Evolutionary conservation across 2,888 invertebrate species (phyloP).

Genomic region (Parelbella ahira): DNA sequence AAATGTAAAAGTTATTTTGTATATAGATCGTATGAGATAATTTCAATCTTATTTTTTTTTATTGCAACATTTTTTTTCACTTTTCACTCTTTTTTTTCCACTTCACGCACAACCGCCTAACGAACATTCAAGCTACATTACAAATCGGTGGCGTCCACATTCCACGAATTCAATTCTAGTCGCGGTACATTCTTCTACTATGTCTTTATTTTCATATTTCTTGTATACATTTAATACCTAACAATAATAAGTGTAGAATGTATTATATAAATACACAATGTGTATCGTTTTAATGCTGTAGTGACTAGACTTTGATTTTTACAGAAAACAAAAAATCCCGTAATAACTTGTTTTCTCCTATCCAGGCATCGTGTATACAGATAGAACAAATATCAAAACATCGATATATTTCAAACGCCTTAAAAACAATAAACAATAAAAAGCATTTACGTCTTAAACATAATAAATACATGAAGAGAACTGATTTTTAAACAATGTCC

Average conservation of each 20-base stretch:
- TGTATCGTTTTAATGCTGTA: constrained; percentile 52
- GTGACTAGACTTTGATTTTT: constrained; percentile 63
- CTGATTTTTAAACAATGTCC: constrained; percentile 15
- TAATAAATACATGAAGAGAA: constrained; percentile 22
- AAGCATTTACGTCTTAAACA: constrained; percentile 17
- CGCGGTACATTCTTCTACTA: constrained; percentile 30
- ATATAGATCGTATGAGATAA: too few species aligned
- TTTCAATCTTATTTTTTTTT: too few species aligned
- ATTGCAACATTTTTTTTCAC: too few species aligned
- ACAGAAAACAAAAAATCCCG: constrained; percentile 38
- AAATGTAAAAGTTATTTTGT: too few species aligned
- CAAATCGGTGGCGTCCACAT: too few species aligned
- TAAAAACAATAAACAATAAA: constrained; percentile 23
- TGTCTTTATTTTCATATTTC: constrained; percentile 39
- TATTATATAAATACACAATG: constrained; percentile 41
- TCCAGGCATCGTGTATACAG: constrained; percentile 8
- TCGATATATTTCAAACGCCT: constrained; percentile 15
- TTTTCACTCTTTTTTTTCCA: too few species aligned
- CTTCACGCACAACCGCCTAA: too few species aligned
- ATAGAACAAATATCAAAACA: constrained; percentile 3
- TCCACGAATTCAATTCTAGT: constrained; percentile 10
- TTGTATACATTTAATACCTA: constrained; percentile 33
- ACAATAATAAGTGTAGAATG: constrained; percentile 36
- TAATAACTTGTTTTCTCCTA: constrained; percentile 24
- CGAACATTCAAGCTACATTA: too few species aligned